Percentiles rank a stretch among this genome's conserved stretches.
phyloP scores from a whole-genome alignment of 2,888 invertebrate genomes.

The Amphipyra tragopoginis region DNA sequence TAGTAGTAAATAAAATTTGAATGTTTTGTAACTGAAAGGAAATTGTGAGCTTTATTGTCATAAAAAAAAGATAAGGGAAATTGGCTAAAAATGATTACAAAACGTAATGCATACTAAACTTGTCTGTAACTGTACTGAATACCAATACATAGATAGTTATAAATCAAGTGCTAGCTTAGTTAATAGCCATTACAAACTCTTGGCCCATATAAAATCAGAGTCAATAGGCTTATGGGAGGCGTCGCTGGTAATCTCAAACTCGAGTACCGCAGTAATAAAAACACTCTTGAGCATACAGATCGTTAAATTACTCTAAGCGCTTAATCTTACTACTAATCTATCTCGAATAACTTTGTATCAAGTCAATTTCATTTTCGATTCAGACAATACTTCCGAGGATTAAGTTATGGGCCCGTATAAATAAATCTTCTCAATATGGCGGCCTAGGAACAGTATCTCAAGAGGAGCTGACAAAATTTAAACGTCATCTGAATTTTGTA shows the following conservation, averaged over 20 bases:
- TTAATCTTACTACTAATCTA: conserved; percentile 55
- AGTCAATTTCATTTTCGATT: conserved; percentile 39
- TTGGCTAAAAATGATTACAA: no score
- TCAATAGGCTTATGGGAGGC: conserved; percentile 57
- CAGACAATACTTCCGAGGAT: conserved; percentile 11
- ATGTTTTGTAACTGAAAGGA: no score
- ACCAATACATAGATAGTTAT: conserved; percentile 18
- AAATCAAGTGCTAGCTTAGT: conserved; percentile 53
- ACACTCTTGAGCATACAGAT: conserved; percentile 58
- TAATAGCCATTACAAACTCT: conserved; percentile 60
- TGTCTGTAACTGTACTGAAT: not conserved
- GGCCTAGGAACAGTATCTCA: no score
- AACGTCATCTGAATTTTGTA: no score
- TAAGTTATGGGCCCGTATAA: no score
- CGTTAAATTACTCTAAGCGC: conserved; percentile 56
- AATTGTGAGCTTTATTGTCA: no score
- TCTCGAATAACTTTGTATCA: conserved; percentile 47
- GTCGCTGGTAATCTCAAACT: conserved; percentile 57
- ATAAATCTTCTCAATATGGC: no score
- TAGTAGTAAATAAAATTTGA: no score
- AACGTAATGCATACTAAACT: conserved; percentile 1
- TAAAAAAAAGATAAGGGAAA: no score
- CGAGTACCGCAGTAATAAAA: conserved; percentile 57
- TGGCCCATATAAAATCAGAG: conserved; percentile 56
- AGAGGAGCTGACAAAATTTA: no score